Evolutionary conservation across 2,113 vertebrate species (phyloP), one percentile per base, ranked within the genome.

Genomic region (Cryptomyrus ogoouensis): DNA sequence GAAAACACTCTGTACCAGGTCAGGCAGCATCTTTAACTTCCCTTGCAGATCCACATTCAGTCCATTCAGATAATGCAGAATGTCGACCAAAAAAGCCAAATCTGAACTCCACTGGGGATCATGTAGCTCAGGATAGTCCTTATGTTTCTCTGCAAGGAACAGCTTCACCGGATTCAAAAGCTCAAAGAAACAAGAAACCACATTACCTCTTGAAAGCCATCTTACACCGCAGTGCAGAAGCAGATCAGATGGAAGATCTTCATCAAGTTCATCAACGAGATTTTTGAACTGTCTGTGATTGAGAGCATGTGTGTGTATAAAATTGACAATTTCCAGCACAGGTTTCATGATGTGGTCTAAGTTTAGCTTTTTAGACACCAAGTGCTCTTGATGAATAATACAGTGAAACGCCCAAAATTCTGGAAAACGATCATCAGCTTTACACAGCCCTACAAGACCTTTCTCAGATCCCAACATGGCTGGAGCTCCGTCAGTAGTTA

Each of bases 21-120:
- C 90, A 90, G 90, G 90, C 92, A 92, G 87, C 46, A 92, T 90
- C 91, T 93, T 90, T 87, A 90, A 91, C 35, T 90, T 91, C 46
- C 89, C 90, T 80, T 92, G 91, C 90, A 93, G 88, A 74, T 35
- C 74, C 87, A 92, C 83, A 89, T 92, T 92, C 88, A 91, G 88
- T 92, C 74, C 91, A 89, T 93, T 88, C 88, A 93, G 24, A 62
- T 62, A n/a, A 62, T 62, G 56, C 56, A n/a, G 56, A 21, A 62
- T 62, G 24, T 62, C 21, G 7, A 62, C 56, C 56, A 62, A n/a
- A 62, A 92, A 91, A 5, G 87, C 90, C 89, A 92, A 74, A 92
- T 92, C 91, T 86, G 89, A 90, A 92, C 91, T 90, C 90, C 91
- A 91, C 85, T 91, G 0, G 42, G 44, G 88, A 89, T 93, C 88